phyloP scores from a whole-genome alignment of 2,113 vertebrate genomes.

The Erythrocebus patas region DNA sequence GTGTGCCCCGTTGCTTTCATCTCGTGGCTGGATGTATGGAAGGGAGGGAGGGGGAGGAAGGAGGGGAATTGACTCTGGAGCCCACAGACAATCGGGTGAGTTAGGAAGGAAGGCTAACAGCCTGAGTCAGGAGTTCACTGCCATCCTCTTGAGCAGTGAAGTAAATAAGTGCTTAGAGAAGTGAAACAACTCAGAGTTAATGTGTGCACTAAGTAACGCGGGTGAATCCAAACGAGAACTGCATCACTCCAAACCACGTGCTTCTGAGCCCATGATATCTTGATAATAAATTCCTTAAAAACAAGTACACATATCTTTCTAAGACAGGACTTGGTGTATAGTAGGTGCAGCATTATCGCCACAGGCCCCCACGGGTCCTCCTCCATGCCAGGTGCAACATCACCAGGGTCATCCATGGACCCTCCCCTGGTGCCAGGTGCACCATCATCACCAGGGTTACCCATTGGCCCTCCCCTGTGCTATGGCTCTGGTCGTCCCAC shows the following conservation, averaged over 20 bases:
- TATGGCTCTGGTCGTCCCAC: fast-evolving
- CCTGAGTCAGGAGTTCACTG: fast-evolving
- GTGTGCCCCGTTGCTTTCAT: fast-evolving
- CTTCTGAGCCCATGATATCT: fast-evolving
- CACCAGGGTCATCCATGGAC: fast-evolving
- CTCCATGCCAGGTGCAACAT: too few relatives aligned
- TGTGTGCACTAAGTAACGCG: fast-evolving
- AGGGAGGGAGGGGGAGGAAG: not conserved
- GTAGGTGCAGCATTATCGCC: fast-evolving
- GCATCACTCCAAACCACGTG: fast-evolving
- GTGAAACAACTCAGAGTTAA: fast-evolving
- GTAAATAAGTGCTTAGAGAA: fast-evolving
- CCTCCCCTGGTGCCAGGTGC: fast-evolving
- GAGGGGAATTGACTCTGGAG: not conserved
- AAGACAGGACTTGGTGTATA: fast-evolving
- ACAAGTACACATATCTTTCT: fast-evolving
- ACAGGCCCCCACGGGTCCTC: too few relatives aligned
- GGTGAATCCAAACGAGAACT: fast-evolving
- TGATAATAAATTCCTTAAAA: fast-evolving
- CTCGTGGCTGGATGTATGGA: not conserved
- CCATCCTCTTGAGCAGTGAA: fast-evolving
- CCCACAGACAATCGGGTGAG: fast-evolving
- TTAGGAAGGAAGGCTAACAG: fast-evolving
- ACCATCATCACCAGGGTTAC: fast-evolving
- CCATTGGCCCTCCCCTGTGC: fast-evolving